A percentile compares a stretch with the other conserved stretches of the same genome.
Evolutionary conservation across 2,888 invertebrate genomes (phyloP).

Genomic region (Ischnus inquisitorius): DNA sequence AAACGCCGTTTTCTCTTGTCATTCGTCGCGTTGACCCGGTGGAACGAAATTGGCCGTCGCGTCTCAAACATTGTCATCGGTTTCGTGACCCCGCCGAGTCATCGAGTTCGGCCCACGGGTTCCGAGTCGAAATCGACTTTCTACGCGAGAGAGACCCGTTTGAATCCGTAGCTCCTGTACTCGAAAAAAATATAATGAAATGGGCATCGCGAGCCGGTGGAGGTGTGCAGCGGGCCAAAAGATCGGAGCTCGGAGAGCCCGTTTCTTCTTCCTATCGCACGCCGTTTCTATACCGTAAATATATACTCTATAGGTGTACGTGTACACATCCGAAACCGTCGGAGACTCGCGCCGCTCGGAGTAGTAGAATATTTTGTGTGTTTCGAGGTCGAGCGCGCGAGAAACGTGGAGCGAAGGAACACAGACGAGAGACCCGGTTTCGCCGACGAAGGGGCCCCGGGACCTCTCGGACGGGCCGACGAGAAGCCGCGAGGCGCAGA

Average conservation of each 20-base stretch:
- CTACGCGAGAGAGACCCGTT: conserved; percentile 38
- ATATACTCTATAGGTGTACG: conserved; percentile 13
- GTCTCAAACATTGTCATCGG: conserved; percentile 11
- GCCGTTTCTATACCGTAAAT: conserved; percentile 53
- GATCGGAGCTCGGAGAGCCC: conserved; percentile 13
- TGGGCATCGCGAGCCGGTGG: conserved; percentile 23
- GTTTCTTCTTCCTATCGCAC: conserved; percentile 26
- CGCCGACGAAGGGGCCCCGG: conserved; percentile 46
- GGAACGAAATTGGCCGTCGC: conserved; percentile 22
- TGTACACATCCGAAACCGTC: conserved; percentile 56
- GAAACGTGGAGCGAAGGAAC: conserved; percentile 75
- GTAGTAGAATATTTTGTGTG: conserved; percentile 79
- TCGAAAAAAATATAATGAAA: conserved; percentile 28
- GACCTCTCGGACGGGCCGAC: conserved; percentile 46
- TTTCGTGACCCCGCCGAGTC: conserved; percentile 12
- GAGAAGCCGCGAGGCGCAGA: conserved; percentile 37
- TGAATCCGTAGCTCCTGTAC: conserved; percentile 41
- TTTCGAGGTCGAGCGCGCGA: conserved; percentile 80
- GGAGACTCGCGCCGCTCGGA: conserved; percentile 41
- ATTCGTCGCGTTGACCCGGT: neutral
- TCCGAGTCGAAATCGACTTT: conserved; percentile 44
- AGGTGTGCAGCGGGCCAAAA: conserved; percentile 28
- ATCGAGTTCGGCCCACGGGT: conserved; percentile 28
- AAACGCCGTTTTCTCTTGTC: neutral
- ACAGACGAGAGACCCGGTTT: conserved; percentile 74